Percentiles rank a stretch among this genome's conserved stretches.
Conservation (phyloP, 2,797 vertebrate species). For the Arnoldichthys spilopterus region DNA sequence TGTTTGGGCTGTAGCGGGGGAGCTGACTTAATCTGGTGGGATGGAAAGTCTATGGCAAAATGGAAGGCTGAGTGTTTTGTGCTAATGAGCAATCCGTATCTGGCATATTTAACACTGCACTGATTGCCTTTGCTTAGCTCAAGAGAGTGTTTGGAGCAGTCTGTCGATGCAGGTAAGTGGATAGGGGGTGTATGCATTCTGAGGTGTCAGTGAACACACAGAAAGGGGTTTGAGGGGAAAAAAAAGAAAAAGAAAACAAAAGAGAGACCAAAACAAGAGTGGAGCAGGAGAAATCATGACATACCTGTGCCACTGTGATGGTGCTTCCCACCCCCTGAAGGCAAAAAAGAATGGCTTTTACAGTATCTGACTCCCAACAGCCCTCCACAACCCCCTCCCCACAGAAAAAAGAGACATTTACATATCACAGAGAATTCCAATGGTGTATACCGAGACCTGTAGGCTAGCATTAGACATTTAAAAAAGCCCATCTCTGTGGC, state of each 20-base stretch:
- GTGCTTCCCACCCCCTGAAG: conserved; percentile 90
- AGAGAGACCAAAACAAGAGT: conserved; percentile 61
- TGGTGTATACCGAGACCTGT: conserved; percentile 30
- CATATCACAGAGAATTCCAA: conserved; percentile 64
- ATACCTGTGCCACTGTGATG: conserved; percentile 90
- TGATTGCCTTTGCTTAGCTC: neutral
- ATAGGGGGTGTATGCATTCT: conserved; percentile 52
- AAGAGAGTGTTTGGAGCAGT: conserved; percentile 6
- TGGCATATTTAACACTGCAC: neutral
- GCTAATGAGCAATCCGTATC: neutral
- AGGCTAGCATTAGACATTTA: conserved; percentile 36
- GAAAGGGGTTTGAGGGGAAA: conserved; percentile 70
- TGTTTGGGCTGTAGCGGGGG: neutral
- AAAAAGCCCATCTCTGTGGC: conserved; percentile 44
- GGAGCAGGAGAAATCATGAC: conserved; percentile 85
- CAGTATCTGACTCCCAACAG: conserved; percentile 84
- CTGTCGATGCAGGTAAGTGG: conserved; percentile 32
- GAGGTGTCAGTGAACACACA: conserved; percentile 75
- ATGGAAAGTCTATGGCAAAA: conserved; percentile 1
- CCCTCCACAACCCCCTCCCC: conserved; percentile 79
- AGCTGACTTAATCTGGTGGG: neutral
- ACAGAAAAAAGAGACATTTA: conserved; percentile 72
- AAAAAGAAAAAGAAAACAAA: conserved; percentile 55
- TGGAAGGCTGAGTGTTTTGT: neutral
- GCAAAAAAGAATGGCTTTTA: conserved; percentile 90